Evolutionary conservation across 2,797 vertebrate genomes (phyloP).

Genomic region (Chaetodon trifasciatus): DNA sequence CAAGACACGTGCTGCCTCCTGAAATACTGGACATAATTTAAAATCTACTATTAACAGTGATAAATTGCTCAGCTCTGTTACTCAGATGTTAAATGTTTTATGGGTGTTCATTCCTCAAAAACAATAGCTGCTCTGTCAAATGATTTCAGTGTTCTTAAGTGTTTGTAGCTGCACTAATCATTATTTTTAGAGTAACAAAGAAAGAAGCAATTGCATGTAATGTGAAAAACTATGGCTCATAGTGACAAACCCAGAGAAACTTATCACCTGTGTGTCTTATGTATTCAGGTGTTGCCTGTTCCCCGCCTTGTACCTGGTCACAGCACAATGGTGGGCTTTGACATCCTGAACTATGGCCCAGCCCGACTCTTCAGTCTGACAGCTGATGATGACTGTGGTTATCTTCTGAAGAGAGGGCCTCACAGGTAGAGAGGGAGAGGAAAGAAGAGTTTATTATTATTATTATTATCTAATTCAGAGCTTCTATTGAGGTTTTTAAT

Average conservation of each 20-base stretch:
- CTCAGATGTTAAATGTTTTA: not conserved
- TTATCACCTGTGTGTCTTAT: not conserved
- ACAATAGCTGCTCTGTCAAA: not conserved
- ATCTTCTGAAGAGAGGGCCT: constrained; percentile 73
- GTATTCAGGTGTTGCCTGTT: constrained; percentile 74
- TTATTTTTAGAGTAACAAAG: no score
- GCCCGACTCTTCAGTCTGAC: constrained; percentile 79
- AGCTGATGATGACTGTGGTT: constrained; percentile 80
- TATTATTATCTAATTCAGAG: not conserved
- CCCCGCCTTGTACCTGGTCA: constrained; percentile 83
- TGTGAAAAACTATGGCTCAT: no score
- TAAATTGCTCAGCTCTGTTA: not conserved
- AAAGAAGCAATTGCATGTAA: no score
- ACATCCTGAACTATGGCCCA: constrained; percentile 83
- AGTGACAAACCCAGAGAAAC: no score
- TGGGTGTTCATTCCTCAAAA: not conserved
- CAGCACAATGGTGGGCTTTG: constrained; percentile 75
- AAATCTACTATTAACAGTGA: not conserved
- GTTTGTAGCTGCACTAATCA: no score
- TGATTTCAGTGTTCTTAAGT: not conserved
- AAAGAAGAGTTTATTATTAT: no score
- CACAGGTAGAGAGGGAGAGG: constrained; percentile 66
- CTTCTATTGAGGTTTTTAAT: no score
- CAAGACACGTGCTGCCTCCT: not conserved
- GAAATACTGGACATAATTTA: not conserved